Conservation (phyloP, 2,113 vertebrate species). For the Brachypodius melanocephalos region DNA sequence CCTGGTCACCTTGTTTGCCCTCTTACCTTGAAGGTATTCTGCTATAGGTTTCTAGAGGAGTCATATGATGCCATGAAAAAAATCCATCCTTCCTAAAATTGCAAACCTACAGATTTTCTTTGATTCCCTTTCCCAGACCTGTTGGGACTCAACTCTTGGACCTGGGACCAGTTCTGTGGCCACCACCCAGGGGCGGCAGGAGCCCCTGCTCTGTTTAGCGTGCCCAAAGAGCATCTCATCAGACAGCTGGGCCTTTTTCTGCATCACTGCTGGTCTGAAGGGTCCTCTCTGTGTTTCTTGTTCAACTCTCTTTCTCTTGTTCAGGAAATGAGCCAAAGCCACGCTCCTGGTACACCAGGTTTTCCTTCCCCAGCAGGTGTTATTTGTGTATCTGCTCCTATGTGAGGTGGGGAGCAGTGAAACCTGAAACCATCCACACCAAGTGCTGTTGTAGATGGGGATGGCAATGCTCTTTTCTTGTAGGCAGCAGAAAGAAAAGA, state of each 20-base stretch:
- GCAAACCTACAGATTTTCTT: background rate
- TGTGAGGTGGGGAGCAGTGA: background rate
- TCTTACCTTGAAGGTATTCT: background rate
- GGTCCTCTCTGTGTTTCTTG: background rate
- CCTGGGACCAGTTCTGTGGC: background rate
- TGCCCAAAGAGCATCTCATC: background rate
- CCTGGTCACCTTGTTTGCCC: background rate
- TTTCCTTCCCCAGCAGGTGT: background rate
- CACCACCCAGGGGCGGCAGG: background rate
- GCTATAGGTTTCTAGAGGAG: background rate
- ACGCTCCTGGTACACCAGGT: fast-evolving
- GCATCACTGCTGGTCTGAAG: background rate
- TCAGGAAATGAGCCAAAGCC: background rate
- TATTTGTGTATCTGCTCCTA: background rate
- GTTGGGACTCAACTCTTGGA: background rate
- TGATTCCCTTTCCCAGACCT: background rate
- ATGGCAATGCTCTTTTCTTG: background rate
- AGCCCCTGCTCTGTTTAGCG: background rate
- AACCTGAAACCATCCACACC: fast-evolving
- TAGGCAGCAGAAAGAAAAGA: background rate
- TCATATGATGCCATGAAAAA: background rate
- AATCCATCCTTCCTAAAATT: background rate
- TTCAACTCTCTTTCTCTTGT: background rate
- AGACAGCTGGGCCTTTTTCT: background rate
- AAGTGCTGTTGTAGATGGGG: background rate